Base-by-base conservation (phyloP, 1,140 invertebrate species). In the Sycophaga agraensis region DNA sequence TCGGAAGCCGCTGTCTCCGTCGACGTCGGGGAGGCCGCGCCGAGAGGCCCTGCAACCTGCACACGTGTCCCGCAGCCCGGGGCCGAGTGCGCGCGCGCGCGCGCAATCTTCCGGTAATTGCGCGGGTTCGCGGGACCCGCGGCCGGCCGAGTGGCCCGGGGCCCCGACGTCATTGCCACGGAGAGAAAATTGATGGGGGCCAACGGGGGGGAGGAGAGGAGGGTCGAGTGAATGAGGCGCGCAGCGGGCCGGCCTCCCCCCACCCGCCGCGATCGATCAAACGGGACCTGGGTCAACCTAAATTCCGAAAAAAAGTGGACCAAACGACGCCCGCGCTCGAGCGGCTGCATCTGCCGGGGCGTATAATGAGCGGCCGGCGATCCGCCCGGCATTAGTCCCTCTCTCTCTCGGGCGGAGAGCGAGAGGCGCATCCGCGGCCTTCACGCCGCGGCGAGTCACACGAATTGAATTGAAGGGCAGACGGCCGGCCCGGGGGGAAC, bases 381-480 rank as follows among this genome's bases (percentile, higher is more conserved):
- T 37, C 28, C 21, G 31, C n/a, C 34, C 19, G 28, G n/a, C 21
- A 9, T 14, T 14, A 19, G 21, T 9, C 14, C 22, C 0, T 11
- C 24, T 43, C 37, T 51, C 43, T 50, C 31, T 19, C n/a, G n/a
- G n/a, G n/a, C n/a, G n/a, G n/a, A n/a, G n/a, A 28, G 4, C 17
- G 4, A 28, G 16, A n/a, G 19, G 40, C 28, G 31, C 19, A 45
- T 35, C 19, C 42, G 12, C 43, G 50, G 16, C 59, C 50, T 54
- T 55, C 50, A 45, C 34, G 35, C 14, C n/a, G 31, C 39, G n/a
- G 22, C 50, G 39, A 54, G 50, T 48, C 43, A 62, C 53, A 39
- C 39, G 43, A 61, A 53, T 39, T 54, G 54, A 61, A 61, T 45
- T 37, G 50, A 62, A 62, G 59, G 59, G 35, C 31, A 49, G 17